Evolutionary conservation across 1,140 invertebrate genomes (phyloP), one percentile per base, ranked within the genome.

Genomic region (Drosophila saltans): DNA sequence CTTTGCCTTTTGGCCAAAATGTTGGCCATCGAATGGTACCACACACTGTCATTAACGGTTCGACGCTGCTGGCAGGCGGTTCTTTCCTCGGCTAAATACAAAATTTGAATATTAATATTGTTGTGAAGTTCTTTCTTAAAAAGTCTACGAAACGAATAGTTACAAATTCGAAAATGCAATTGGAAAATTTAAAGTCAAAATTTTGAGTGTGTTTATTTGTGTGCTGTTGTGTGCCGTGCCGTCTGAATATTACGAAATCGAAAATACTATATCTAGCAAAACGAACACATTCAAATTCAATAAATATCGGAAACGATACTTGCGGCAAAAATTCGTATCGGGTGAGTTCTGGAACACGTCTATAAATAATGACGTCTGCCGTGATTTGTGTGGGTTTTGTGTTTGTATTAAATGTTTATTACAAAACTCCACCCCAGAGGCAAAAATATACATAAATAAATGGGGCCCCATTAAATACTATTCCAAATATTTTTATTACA

Each of bases 51-150:
- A 88, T 88, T 89, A 70, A 70, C 83, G 74, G 75, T 81, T 86
- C 73, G 83, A 69, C 84, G 73, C 77, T 88, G 84, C 66, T 83
- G 76, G 69, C 58, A 74, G 75, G 72, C 80, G 83, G 84, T 89
- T 89, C 52, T 70, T 72, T 69, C 43, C 65, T 70, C 48, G 72
- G 57, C 64, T 11, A 40, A 36, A 60, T 26, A 3, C 5, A 21
- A 52, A n/a, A 43, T 5, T 39, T 10, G 24, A 52, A 66, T 58
- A 26, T 61, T 33, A 10, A 52, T 59, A 61, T 62, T 59, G 66
- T 48, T 16, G 16, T 16, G 24, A 74, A 69, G 55, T 43, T 60
- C 10, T 36, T 4, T 36, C 10, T 43, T 16, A 10, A 52, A 2
- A 52, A 52, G 7, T 1, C 45, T 52, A 3, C 21, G 21, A 26